Percentiles rank a stretch among this genome's conserved stretches.
Evolutionary conservation across 1,140 invertebrate species (phyloP).

Genomic region (Heliconius himera): DNA sequence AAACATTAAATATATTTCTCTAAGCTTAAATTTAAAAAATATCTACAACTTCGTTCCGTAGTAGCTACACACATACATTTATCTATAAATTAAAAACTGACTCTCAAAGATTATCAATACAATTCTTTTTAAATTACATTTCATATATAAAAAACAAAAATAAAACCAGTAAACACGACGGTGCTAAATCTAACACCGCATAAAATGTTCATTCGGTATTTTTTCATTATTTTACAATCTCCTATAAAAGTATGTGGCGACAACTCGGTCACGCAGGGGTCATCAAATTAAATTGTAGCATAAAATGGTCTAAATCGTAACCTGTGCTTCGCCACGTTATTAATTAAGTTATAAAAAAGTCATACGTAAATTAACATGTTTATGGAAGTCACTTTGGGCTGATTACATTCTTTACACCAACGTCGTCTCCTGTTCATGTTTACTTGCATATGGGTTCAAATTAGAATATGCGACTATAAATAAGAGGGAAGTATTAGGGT

Average conservation of each 20-base stretch:
- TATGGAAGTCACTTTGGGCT: conserved; percentile 53
- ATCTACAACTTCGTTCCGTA: too few relatives aligned
- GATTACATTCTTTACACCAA: conserved; percentile 42
- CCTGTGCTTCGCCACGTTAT: conserved; percentile 60
- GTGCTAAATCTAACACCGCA: conserved; percentile 68
- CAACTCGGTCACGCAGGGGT: conserved; percentile 65
- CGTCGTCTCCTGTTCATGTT: conserved; percentile 42
- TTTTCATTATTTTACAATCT: conserved; percentile 77
- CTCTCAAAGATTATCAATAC: not conserved
- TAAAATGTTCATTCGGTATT: conserved; percentile 67
- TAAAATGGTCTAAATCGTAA: conserved; percentile 73
- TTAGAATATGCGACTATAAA: too few relatives aligned
- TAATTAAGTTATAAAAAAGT: conserved; percentile 81
- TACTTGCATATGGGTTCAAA: too few relatives aligned
- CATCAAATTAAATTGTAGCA: conserved; percentile 76
- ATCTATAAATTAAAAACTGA: not conserved
- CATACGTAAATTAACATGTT: conserved; percentile 76
- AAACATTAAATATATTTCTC: too few relatives aligned
- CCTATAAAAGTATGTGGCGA: conserved; percentile 73
- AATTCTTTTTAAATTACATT: conserved; percentile 24
- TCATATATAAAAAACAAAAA: conserved; percentile 18
- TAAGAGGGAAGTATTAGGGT: too few relatives aligned
- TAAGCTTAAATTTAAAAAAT: too few relatives aligned
- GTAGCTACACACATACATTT: too few relatives aligned
- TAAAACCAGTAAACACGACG: conserved; percentile 48